phyloP scores from a whole-genome alignment of 2,888 invertebrate species.

The Biston betularia region DNA sequence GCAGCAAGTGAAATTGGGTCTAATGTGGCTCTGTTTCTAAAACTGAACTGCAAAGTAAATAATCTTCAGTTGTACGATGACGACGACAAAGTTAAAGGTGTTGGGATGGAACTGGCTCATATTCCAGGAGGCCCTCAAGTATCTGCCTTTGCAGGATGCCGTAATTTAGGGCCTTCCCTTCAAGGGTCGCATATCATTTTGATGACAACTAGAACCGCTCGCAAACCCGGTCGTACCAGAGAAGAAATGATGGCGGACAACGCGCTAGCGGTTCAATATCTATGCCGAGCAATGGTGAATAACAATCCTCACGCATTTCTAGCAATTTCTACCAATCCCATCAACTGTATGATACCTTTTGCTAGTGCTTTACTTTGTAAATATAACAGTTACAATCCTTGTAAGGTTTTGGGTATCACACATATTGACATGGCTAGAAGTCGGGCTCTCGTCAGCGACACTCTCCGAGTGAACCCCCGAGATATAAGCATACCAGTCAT shows the following conservation, averaged over 20 bases:
- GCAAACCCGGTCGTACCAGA: slow-evolving; percentile 54
- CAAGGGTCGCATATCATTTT: slow-evolving; percentile 59
- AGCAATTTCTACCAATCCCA: slow-evolving; percentile 67
- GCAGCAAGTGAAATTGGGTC: slow-evolving; percentile 65
- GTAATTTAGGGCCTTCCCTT: slow-evolving; percentile 54
- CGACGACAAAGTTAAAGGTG: slow-evolving; percentile 56
- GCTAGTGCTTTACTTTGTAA: slow-evolving; percentile 60
- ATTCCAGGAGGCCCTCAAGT: slow-evolving; percentile 62
- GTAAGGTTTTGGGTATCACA: slow-evolving; percentile 69
- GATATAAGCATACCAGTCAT: slow-evolving; percentile 65
- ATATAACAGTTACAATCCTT: slow-evolving; percentile 64
- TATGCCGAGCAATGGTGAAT: slow-evolving; percentile 62
- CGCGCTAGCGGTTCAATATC: slow-evolving; percentile 58
- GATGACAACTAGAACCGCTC: slow-evolving; percentile 59
- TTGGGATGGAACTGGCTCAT: slow-evolving; percentile 60
- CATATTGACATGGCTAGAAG: slow-evolving; percentile 65
- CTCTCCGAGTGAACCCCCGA: slow-evolving; percentile 55
- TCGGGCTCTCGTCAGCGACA: slow-evolving; percentile 55
- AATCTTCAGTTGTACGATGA: slow-evolving; percentile 65
- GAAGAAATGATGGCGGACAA: slow-evolving; percentile 65
- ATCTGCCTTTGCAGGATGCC: slow-evolving; percentile 51
- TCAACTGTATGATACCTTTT: slow-evolving; percentile 70
- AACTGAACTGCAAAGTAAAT: slow-evolving; percentile 61
- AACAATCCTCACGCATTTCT: slow-evolving; percentile 64
- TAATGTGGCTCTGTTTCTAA: slow-evolving; percentile 64